Evolutionary conservation across 2,113 vertebrate genomes (phyloP), one percentile per base, ranked within the genome.

Genomic region (Miniopterus natalensis): DNA sequence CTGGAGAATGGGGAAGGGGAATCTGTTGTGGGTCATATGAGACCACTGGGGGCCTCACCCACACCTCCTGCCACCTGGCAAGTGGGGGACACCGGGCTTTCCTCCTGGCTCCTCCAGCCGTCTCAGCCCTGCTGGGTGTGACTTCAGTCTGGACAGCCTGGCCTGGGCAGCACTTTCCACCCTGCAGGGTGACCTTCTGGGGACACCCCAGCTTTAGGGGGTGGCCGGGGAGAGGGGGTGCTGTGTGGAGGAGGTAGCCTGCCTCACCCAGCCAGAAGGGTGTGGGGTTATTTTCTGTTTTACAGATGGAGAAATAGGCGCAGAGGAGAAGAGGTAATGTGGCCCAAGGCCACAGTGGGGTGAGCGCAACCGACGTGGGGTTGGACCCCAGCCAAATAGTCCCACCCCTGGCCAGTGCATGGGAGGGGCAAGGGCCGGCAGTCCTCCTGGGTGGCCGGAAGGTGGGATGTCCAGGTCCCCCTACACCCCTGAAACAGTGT

Each of bases 301-400:
- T 12, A 23, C n/a, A 53, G 59, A 40, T 15, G 83, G 77, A 29
- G 66, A 93, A 65, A 77, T n/a, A 84, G 77, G 55, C 90, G 61
- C 31, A 29, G 66, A 29, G 59, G 63, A 4, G 75, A 12, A 36
- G 65, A 49, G 45, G 29, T 27, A 0, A 20, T 1, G 59, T 31
- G 83, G n/a, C 21, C 63, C 42, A 1, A 21, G 0, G 40, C n/a
- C 42, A 15, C 12, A 3, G 47, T 1, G 2, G 8, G 27, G 7
- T 20, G 20, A 25, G 55, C 0, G 21, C 9, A 0, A 29, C 17
- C 20, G 73, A 51, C 0, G 0, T 0, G 3, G 11, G 59, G 53
- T 6, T 3, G 0, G 14, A 23, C 20, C 23, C 77, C 65, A n/a
- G 40, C 49, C 40, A 12, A 2, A 2, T 4, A 40, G 29, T 73